Evolutionary conservation across 2,888 invertebrate species (phyloP).

Genomic region (Ochropleura plecta): DNA sequence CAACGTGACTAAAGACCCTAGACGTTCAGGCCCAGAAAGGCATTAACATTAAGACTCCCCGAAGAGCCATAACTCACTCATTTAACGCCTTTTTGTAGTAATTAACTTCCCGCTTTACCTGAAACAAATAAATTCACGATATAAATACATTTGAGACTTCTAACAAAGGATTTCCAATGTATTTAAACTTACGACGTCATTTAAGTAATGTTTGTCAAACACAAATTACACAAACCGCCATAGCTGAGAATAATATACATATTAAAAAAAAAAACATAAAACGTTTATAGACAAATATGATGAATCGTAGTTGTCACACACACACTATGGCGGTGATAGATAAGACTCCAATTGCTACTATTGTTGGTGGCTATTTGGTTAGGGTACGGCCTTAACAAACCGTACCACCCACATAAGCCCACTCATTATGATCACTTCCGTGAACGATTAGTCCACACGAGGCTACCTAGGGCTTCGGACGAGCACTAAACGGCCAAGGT

Average conservation of each 20-base stretch:
- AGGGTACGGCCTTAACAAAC: neutral
- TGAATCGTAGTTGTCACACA: too few species aligned
- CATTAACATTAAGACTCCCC: conserved; percentile 14
- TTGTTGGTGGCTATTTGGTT: too few species aligned
- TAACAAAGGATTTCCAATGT: neutral
- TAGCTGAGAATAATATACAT: neutral
- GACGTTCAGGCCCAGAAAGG: conserved; percentile 2
- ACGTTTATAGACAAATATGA: too few species aligned
- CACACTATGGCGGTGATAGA: too few species aligned
- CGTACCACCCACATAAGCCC: neutral
- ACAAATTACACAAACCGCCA: neutral
- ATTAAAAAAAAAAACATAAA: too few species aligned
- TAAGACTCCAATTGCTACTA: too few species aligned
- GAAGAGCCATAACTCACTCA: conserved; percentile 34
- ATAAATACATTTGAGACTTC: conserved; percentile 14
- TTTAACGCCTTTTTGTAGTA: conserved; percentile 30
- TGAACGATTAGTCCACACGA: conserved; percentile 38
- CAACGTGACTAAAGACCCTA: conserved; percentile 10
- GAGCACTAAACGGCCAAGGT: conserved; percentile 39
- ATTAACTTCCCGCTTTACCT: conserved; percentile 46
- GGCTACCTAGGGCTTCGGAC: conserved; percentile 53
- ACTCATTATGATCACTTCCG: conserved; percentile 25
- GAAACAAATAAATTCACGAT: conserved; percentile 52
- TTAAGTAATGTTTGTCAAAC: neutral
- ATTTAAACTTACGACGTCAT: neutral